phyloP scores from a whole-genome alignment of 2,888 invertebrate species.

The Zaprionus lineosus region DNA sequence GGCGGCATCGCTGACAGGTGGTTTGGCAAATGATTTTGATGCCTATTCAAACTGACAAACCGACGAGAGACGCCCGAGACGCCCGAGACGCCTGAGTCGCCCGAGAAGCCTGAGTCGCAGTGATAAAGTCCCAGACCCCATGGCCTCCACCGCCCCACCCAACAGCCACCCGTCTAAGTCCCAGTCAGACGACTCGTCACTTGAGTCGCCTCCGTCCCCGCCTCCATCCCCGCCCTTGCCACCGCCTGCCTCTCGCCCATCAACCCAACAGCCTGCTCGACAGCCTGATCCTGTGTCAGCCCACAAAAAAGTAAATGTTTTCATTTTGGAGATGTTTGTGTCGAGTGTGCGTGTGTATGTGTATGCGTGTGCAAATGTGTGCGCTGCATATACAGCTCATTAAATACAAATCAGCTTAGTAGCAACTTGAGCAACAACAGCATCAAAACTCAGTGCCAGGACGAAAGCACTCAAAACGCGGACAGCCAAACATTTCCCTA shows the following conservation, averaged over 20 bases:
- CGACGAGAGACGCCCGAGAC: conserved; percentile 28
- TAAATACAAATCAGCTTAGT: conserved; percentile 74
- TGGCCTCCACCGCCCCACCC: neutral
- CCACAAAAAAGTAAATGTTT: conserved; percentile 56
- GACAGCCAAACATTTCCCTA: neutral
- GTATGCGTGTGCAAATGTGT: conserved; percentile 19
- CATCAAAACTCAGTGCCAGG: conserved; percentile 14
- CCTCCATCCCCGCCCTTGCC: neutral
- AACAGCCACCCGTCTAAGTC: conserved; percentile 2
- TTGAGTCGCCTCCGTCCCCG: conserved; percentile 2
- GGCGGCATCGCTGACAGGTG: conserved; percentile 59
- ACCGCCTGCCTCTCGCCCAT: neutral
- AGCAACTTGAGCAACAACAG: conserved; percentile 41
- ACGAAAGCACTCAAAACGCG: conserved; percentile 3
- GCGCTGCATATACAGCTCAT: conserved; percentile 63
- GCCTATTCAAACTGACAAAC: conserved; percentile 47
- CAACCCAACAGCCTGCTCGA: conserved; percentile 3
- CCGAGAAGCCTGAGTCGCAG: conserved; percentile 36
- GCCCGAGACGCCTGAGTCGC: conserved; percentile 6
- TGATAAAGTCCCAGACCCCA: conserved; percentile 37
- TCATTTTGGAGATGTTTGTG: conserved; percentile 41
- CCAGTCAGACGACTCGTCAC: conserved; percentile 2
- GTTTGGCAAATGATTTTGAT: conserved; percentile 59
- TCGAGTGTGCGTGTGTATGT: conserved; percentile 14
- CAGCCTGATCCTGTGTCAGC: conserved; percentile 8